Base-by-base conservation (phyloP, 2,888 invertebrate genomes). In the Hypsopygia costalis region DNA sequence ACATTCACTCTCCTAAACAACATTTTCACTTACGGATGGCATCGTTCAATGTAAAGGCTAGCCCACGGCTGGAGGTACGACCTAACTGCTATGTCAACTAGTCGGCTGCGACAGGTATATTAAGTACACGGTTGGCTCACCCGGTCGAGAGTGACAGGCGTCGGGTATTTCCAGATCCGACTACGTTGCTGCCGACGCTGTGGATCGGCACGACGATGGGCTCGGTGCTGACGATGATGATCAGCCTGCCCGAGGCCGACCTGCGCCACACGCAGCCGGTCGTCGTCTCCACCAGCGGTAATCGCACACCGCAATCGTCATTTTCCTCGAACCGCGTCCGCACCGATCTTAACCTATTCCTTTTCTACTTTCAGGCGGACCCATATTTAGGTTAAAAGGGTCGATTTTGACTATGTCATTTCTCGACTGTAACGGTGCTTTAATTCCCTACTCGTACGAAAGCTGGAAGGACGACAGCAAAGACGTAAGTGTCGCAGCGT, bases 121-220 rank as follows among this genome's bases (percentile, higher is more conserved):
- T n/a, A n/a, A n/a, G n/a, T n/a, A n/a, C n/a, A n/a, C n/a, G n/a
- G n/a, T n/a, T n/a, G n/a, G n/a, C n/a, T n/a, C n/a, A n/a, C n/a
- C n/a, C n/a, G n/a, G n/a, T n/a, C n/a, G n/a, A n/a, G n/a, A n/a
- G n/a, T n/a, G n/a, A n/a, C n/a, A n/a, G n/a, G 6, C 12, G 7
- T 9, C 10, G 10, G 25, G 12, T 7, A 16, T 25, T 41, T 31
- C 12, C 79, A 98, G 98, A 98, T 89, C 93, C 95, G 61, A 92
- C 93, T 77, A 91, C 93, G 62, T 91, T 94, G 71, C 85, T 91
- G 64, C 98, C 99, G 56, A 98, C 98, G 61, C 90, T 99, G 54
- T 99, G 99, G 99, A 94, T 99, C 65, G 99, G 99, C 65, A 99
- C 98, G 58, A 97, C 97, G 81, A 91, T 97, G 64, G 99, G 99